phyloP scores from a whole-genome alignment of 2,888 invertebrate species.

The Agrilus mali region DNA sequence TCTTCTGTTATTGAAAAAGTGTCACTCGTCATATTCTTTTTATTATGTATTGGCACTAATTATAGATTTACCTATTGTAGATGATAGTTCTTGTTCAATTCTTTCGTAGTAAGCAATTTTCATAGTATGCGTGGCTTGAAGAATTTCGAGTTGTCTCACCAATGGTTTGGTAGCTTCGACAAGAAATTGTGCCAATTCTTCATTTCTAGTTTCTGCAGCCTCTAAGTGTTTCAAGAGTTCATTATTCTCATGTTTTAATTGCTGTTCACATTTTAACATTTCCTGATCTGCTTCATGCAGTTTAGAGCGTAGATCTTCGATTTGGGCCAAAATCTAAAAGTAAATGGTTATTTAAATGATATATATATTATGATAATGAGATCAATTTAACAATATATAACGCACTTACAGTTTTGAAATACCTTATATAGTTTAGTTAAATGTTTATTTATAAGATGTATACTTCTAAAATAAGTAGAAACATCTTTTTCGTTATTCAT shows the following conservation, averaged over 20 bases:
- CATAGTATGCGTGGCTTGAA: conserved; percentile 51
- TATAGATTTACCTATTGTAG: conserved; percentile 44
- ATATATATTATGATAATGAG: no score
- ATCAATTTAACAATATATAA: no score
- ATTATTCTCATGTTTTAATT: conserved; percentile 52
- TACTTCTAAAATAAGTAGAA: background rate
- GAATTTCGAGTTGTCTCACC: conserved; percentile 62
- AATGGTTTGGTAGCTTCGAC: conserved; percentile 62
- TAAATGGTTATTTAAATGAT: background rate
- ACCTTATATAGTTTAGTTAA: no score
- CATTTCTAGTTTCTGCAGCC: conserved; percentile 57
- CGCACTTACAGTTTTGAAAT: no score
- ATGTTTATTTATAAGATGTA: background rate
- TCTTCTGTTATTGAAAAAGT: conserved; percentile 38
- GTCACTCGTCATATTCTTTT: background rate
- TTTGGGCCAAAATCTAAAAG: conserved; percentile 32
- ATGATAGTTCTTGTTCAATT: conserved; percentile 52
- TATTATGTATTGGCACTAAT: background rate
- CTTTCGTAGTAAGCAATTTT: conserved; percentile 54
- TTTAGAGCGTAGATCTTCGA: conserved; percentile 42
- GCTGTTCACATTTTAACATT: conserved; percentile 48
- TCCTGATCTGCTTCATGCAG: conserved; percentile 37
- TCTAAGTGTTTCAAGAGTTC: conserved; percentile 56
- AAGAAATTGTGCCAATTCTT: conserved; percentile 57
- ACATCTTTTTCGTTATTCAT: no score